phyloP scores from a whole-genome alignment of 1,140 invertebrate genomes.

The Cydia splendana region DNA sequence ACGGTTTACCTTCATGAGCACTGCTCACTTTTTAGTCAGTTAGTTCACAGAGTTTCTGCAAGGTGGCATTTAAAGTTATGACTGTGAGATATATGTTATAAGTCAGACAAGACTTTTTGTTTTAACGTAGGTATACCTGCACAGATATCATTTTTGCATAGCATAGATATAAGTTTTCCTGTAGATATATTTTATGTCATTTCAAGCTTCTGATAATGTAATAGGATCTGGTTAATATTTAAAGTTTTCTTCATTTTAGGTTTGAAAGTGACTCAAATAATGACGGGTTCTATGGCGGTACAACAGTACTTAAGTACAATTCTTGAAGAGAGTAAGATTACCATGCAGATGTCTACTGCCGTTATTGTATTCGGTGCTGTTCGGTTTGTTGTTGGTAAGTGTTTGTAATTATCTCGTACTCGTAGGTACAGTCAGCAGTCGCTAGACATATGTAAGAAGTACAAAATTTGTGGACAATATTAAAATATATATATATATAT shows the following conservation, averaged over 20 bases:
- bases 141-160: too few relatives aligned
- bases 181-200: background rate
- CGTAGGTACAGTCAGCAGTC: too few relatives aligned
- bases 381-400: slow-evolving; percentile 80
- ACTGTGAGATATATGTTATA: background rate
- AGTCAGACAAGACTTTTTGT: too few relatives aligned
- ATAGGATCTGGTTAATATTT: too few relatives aligned
- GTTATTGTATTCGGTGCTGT: slow-evolving; percentile 82
- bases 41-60: background rate
- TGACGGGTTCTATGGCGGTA: slow-evolving; percentile 83
- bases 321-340: slow-evolving; percentile 71
- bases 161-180: too few relatives aligned
- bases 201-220: background rate
- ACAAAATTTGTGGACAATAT: too few relatives aligned
- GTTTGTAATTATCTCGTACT: too few relatives aligned
- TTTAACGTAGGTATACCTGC: too few relatives aligned
- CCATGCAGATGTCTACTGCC: slow-evolving; percentile 64
- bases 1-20: background rate
- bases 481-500: too few relatives aligned
- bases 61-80: background rate
- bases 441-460: too few relatives aligned
- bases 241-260: slow-evolving; percentile 54
- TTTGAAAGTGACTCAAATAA: slow-evolving; percentile 81
- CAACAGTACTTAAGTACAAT: slow-evolving; percentile 84
- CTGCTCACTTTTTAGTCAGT: background rate